phyloP scores from a whole-genome alignment of 2,797 vertebrate genomes.

The Allobates femoralis region DNA sequence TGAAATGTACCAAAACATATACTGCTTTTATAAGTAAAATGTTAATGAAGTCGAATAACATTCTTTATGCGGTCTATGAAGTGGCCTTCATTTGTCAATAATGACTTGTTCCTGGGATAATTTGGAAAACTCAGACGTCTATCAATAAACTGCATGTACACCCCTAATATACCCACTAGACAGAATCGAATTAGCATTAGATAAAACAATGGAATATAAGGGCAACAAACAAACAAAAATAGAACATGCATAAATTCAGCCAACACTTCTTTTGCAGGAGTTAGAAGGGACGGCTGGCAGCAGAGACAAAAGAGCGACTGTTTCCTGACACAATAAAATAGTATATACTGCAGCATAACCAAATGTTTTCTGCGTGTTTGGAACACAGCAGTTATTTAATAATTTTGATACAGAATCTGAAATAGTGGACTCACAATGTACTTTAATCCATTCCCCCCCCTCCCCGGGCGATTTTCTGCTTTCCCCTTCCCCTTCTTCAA shows the following conservation, averaged over 20 bases:
- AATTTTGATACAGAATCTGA: background rate
- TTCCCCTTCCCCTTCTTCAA: too few species aligned
- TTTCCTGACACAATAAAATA: background rate
- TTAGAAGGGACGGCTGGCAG: background rate
- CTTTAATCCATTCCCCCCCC: too few species aligned
- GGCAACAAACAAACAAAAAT: background rate
- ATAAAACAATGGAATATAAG: background rate
- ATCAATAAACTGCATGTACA: background rate
- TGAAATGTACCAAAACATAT: too few species aligned
- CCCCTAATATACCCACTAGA: background rate
- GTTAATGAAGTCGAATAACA: too few species aligned
- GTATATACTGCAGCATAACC: background rate
- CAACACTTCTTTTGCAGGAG: background rate
- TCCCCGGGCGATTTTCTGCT: too few species aligned
- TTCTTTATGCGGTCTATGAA: too few species aligned
- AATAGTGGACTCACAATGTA: background rate
- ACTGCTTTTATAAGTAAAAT: too few species aligned
- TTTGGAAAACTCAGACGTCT: too few species aligned
- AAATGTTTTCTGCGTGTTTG: background rate
- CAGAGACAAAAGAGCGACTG: too few species aligned
- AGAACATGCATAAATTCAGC: background rate
- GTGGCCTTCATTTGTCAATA: too few species aligned
- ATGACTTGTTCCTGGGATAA: too few species aligned
- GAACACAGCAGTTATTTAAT: background rate
- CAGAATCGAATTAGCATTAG: background rate